phyloP scores from a whole-genome alignment of 2,113 vertebrate species.

The Indicator indicator region DNA sequence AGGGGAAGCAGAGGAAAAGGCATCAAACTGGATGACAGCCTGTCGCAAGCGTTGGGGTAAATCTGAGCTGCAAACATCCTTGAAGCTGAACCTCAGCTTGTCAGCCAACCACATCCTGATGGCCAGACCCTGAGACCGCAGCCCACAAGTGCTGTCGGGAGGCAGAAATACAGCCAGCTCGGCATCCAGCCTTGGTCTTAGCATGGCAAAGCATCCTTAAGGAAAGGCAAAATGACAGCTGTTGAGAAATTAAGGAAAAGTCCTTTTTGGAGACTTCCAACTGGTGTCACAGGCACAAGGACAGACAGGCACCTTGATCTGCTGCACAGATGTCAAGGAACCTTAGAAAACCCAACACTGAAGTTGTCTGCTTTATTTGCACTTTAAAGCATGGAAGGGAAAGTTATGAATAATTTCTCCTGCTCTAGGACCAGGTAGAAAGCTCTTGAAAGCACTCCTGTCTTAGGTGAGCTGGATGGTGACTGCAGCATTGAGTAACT shows the following conservation, averaged over 20 bases:
- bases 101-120: neutral
- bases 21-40: neutral
- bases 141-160: neutral
- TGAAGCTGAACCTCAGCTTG: neutral
- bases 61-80: neutral
- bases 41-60: neutral
- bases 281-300: neutral
- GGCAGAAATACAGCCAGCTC: neutral
- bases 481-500: neutral
- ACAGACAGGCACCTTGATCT: neutral
- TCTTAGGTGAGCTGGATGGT: neutral
- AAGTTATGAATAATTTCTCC: conserved; percentile 17
- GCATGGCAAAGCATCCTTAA: neutral
- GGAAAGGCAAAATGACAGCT: neutral
- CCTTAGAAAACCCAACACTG: neutral
- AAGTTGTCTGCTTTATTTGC: neutral
- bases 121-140: neutral
- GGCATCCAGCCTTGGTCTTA: neutral
- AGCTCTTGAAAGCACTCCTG: neutral
- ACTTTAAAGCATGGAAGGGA: neutral
- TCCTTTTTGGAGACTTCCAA: neutral
- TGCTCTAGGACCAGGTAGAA: neutral
- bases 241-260: neutral
- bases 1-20: neutral
- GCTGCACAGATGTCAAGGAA: neutral